phyloP scores from a whole-genome alignment of 2,797 vertebrate genomes.

The Platyrinchus mystaceus region DNA sequence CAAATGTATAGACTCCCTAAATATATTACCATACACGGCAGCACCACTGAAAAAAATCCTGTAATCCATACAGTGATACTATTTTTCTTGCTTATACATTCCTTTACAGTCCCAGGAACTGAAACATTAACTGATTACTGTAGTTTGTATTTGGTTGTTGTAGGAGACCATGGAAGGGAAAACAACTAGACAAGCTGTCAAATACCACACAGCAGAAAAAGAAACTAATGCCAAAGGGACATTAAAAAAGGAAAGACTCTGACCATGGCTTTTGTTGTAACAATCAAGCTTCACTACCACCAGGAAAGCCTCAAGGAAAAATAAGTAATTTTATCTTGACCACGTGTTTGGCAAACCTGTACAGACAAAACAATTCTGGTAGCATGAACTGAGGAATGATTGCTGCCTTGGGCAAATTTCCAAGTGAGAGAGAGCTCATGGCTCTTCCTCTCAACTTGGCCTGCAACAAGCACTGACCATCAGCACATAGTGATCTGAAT shows the following conservation, averaged over 20 bases:
- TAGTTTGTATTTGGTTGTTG: background rate
- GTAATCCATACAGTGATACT: background rate
- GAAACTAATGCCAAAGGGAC: background rate
- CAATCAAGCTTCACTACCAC: background rate
- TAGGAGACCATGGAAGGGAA: background rate
- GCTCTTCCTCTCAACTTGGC: background rate
- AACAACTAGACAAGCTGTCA: background rate
- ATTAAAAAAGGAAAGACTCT: background rate
- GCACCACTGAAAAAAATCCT: background rate
- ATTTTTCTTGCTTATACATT: background rate
- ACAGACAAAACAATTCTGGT: slow-evolving; percentile 10
- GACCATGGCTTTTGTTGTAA: background rate
- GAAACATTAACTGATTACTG: background rate
- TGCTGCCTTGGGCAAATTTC: slow-evolving; percentile 37
- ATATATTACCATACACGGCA: background rate
- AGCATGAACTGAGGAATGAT: background rate
- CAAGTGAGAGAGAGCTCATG: background rate
- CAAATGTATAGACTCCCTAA: background rate
- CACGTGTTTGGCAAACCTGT: slow-evolving; percentile 20
- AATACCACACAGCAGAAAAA: background rate
- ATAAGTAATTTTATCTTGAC: slow-evolving; percentile 44
- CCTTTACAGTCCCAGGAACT: background rate
- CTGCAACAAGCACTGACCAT: background rate
- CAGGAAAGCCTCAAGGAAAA: slow-evolving; percentile 47
- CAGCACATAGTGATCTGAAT: background rate